Base-by-base conservation (phyloP, 2,113 vertebrate species). In the Oceanodroma tethys region DNA sequence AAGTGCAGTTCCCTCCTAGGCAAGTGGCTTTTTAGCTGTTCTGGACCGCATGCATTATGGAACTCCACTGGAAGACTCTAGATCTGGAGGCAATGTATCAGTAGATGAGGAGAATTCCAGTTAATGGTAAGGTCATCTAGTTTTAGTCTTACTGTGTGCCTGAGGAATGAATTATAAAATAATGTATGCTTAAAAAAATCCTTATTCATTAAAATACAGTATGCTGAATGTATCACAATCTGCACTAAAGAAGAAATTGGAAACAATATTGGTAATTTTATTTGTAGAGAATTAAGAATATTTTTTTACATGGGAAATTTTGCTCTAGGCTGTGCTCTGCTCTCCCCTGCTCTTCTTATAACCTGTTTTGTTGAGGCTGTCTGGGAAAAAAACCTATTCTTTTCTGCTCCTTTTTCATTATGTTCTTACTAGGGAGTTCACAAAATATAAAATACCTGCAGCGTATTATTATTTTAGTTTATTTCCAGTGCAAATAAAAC, bases 331-430 rank as follows among this genome's bases (percentile, higher is more conserved):
- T 2, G 2, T 90, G 16, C 29, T 91, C 20, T 92, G 10, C 27
- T 84, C 29, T 71, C 68, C 17, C 32, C 23, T 82, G 21, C 59
- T 62, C 20, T 52, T 56, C 82, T 52, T 73, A n/a, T 38, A 90
- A 68, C 19, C 36, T 53, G 15, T 93, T 86, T 86, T 92, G 36
- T 68, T 1, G 20, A 71, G 36, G 7, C 43, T 74, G 18, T 45
- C 38, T 91, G 23, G 34, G 48, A 89, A 93, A 78, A 94, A 59
- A 62, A 81, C n/a, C 17, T 76, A 32, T 66, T 88, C 5, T 90
- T 90, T 96, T 86, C 60, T 17, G 48, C 88, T 94, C 6, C 15
- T 62, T 93, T 95, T 93, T 95, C 48, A 83, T 96, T 93, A 86
- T 75, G 10, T 80, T 94, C 71, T 93, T 95, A 68, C 63, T 29